Evolutionary conservation across 2,888 invertebrate species (phyloP), one percentile per base, ranked within the genome.

Genomic region (Anoncus sp.): DNA sequence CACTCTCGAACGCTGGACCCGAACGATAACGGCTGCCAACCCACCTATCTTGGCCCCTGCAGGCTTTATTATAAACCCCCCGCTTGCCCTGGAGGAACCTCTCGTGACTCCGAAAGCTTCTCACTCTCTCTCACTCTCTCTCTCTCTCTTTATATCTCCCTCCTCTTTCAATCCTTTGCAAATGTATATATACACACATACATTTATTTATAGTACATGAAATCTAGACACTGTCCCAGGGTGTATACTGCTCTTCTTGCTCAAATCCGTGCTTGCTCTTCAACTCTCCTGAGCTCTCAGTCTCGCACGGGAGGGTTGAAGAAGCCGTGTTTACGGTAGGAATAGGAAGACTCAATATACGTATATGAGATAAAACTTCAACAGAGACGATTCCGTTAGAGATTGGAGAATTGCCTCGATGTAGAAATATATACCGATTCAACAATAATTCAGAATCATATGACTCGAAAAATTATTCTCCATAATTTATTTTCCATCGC

Each of bases 21-120:
- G 87, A 82, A 87, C 84, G 90, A 90, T 90, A 91, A 90, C 89
- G 89, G 83, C 85, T 86, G 85, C 85, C 86, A 85, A 84, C 75
- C 87, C 85, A 87, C 87, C 85, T 90, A 91, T 90, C 90, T 90
- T 88, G 87, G 86, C 86, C 86, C 86, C 88, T 86, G 87, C 90
- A 90, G 91, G 90, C 90, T 90, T 90, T 91, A 91, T 90, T 90
- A 90, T 90, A 90, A 90, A 90, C 89, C 89, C 71, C 65, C 73
- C 71, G 81, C 51, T 59, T 62, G 51, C 40, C 55, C 70, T 49
- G 51, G 71, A 77, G 63, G 66, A 71, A 71, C 45, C 84, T 81
- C 82, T 79, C 78, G 77, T 78, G 77, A 67, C 63, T 53, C 49
- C 69, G 71, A 77, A 59, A 77, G 73, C 75, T 59, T 49, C 47